Conservation (phyloP, 1,140 invertebrate genomes). For the Solen grandis region DNA sequence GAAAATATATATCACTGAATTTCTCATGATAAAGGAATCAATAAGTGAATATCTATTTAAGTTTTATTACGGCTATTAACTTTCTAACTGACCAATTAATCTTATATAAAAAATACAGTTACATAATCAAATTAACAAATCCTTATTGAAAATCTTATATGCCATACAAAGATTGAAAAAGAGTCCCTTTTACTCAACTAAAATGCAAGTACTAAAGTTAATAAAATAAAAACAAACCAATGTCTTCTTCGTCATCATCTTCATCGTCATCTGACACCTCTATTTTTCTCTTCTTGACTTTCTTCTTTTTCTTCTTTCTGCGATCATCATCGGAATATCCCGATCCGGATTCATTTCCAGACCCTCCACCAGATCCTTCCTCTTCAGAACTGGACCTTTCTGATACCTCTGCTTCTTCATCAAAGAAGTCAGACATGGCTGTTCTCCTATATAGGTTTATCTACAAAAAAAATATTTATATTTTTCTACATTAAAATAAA, state of each 20-base stretch:
- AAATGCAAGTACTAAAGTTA: not conserved
- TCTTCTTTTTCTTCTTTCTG: conserved; percentile 65
- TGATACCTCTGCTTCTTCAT: conserved; percentile 74
- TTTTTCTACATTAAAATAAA: too few species aligned
- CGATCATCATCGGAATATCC: conserved; percentile 55
- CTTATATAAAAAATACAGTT: not conserved
- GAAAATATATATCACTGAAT: not conserved
- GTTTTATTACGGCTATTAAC: not conserved
- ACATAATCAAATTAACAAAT: not conserved
- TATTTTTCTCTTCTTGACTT: conserved; percentile 80
- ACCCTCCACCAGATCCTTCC: conserved; percentile 47
- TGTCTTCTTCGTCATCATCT: conserved; percentile 80
- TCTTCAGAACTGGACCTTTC: conserved; percentile 43
- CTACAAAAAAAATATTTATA: too few species aligned
- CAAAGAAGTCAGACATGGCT: conserved; percentile 73
- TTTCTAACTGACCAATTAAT: not conserved
- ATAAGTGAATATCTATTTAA: not conserved
- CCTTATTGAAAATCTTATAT: not conserved
- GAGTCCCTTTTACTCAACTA: not conserved
- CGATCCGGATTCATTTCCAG: conserved; percentile 55
- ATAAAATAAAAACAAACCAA: conserved; percentile 78
- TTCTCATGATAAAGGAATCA: not conserved
- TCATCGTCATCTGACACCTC: conserved; percentile 73
- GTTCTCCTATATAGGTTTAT: too few species aligned
- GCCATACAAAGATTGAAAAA: not conserved